phyloP scores from a whole-genome alignment of 2,888 invertebrate genomes.

The Rhagonycha lutea region DNA sequence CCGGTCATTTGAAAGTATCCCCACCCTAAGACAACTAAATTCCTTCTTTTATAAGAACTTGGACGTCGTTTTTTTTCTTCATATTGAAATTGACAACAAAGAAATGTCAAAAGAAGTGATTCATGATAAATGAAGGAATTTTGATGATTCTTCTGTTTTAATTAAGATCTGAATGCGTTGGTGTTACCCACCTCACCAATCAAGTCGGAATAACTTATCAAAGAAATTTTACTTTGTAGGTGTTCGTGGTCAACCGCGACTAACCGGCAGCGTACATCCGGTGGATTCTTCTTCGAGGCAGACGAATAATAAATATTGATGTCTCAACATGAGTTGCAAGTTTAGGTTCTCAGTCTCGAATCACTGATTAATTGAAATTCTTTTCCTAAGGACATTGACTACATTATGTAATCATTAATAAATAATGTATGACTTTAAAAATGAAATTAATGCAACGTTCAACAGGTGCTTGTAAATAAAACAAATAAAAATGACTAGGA shows the following conservation, averaged over 20 bases:
- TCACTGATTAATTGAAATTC: neutral
- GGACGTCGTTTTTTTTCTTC: too few species aligned
- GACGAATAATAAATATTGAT: slow-evolving; percentile 40
- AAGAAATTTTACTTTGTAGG: slow-evolving; percentile 14
- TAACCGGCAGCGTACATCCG: slow-evolving; percentile 33
- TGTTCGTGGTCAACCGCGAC: slow-evolving; percentile 24
- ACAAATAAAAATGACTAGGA: neutral
- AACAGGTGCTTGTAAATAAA: neutral
- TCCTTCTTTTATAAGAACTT: neutral
- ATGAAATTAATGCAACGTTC: neutral
- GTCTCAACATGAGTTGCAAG: slow-evolving; percentile 30
- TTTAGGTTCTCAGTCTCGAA: slow-evolving; percentile 19
- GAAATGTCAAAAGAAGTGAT: neutral
- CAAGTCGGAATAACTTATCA: slow-evolving; percentile 17
- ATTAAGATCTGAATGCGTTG: slow-evolving; percentile 10
- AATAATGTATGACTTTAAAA: neutral
- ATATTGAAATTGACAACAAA: neutral
- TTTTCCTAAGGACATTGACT: neutral
- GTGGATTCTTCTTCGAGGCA: slow-evolving; percentile 33
- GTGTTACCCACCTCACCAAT: slow-evolving; percentile 24
- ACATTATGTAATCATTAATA: neutral
- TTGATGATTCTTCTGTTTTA: neutral
- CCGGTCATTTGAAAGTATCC: neutral
- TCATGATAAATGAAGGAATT: neutral
- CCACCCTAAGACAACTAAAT: neutral